Conservation (phyloP, 2,113 vertebrate species). For the Podilymbus podiceps region DNA sequence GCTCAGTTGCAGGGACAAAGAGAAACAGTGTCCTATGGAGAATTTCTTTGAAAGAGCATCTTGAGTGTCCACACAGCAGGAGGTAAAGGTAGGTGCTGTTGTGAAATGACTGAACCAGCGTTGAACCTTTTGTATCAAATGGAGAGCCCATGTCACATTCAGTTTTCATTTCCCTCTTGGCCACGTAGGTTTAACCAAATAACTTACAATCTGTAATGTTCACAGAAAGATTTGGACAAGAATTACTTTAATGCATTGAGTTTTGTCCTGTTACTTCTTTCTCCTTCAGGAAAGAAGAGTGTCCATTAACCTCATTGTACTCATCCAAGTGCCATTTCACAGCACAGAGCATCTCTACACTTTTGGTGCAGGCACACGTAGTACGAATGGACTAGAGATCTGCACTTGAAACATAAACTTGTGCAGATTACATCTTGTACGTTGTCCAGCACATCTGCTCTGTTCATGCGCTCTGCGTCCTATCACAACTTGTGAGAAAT, state of each 20-base stretch:
- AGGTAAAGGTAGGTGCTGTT: neutral
- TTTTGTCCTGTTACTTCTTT: neutral
- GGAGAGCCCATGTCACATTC: neutral
- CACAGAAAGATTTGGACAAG: neutral
- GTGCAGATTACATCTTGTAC: neutral
- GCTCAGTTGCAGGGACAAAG: neutral
- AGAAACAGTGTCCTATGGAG: neutral
- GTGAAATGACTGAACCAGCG: neutral
- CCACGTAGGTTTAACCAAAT: neutral
- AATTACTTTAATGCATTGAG: neutral
- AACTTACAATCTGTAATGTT: neutral
- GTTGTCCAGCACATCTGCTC: neutral
- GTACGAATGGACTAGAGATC: neutral
- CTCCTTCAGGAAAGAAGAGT: neutral
- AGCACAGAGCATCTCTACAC: fast-evolving
- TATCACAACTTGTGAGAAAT: neutral
- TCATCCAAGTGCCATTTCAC: neutral
- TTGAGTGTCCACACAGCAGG: neutral
- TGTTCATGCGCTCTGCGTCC: neutral
- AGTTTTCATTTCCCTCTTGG: neutral
- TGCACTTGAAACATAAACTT: neutral
- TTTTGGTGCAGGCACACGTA: neutral
- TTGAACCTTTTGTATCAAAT: neutral
- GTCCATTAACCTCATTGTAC: neutral
- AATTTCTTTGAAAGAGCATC: neutral